Conservation (phyloP, 1,140 invertebrate species). For the Drosophila malerkotliana region DNA sequence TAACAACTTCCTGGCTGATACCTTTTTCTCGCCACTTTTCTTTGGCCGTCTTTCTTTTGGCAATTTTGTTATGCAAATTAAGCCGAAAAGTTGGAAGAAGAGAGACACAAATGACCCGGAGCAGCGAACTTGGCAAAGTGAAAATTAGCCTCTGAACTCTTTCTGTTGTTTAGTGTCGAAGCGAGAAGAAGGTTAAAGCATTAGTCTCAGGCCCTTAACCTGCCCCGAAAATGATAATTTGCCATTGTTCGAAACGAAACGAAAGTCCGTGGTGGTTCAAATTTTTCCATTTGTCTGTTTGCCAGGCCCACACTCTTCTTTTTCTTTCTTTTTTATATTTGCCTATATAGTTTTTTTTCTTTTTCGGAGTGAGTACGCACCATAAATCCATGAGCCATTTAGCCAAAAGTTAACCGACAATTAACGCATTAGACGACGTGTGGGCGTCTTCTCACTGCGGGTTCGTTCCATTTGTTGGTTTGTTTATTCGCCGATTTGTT, state of each 20-base stretch:
- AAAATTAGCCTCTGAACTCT: slow-evolving; percentile 74
- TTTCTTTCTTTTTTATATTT: not conserved
- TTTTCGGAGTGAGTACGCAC: slow-evolving; percentile 26
- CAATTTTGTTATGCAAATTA: slow-evolving; percentile 69
- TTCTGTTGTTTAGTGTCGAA: slow-evolving; percentile 3
- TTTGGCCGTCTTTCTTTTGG: slow-evolving; percentile 33
- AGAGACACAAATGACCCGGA: slow-evolving; percentile 63
- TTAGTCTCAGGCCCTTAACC: slow-evolving; percentile 51
- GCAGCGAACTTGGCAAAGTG: slow-evolving; percentile 63
- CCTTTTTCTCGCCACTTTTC: slow-evolving; percentile 29
- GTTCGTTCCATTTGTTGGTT: slow-evolving; percentile 46
- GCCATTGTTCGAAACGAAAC: slow-evolving; percentile 49
- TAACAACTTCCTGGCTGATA: slow-evolving; percentile 61
- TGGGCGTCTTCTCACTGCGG: slow-evolving; percentile 39
- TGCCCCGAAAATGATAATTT: slow-evolving; percentile 46
- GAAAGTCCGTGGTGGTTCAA: slow-evolving; percentile 31
- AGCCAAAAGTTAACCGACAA: slow-evolving; percentile 73
- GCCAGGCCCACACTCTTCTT: not conserved
- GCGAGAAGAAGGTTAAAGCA: slow-evolving; percentile 39
- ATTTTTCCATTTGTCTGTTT: not conserved
- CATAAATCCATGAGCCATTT: slow-evolving; percentile 68
- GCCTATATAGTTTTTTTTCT: not conserved
- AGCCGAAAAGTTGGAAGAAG: slow-evolving; percentile 49
- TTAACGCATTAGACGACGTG: slow-evolving; percentile 71
- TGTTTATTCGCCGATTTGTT: slow-evolving; percentile 42